A percentile compares a stretch with the other conserved stretches of the same genome.
Evolutionary conservation across 2,113 vertebrate species (phyloP).

Genomic region (Callionymus lyra): DNA sequence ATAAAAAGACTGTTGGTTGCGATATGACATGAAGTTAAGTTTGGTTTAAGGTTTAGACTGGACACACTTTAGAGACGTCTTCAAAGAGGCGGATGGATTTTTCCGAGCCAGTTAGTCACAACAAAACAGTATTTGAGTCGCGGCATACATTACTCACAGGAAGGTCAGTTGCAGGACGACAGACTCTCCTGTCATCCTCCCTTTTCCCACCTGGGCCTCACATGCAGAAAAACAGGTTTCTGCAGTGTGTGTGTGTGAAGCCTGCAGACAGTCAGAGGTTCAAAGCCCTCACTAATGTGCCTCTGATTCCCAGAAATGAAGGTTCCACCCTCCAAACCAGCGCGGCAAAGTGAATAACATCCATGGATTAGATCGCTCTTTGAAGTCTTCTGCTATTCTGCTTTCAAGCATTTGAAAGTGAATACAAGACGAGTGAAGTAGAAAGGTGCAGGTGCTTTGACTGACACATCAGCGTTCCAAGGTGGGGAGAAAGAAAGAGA

Average conservation of each 20-base stretch:
- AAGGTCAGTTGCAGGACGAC: slow-evolving; percentile 33
- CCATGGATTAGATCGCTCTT: slow-evolving; percentile 26
- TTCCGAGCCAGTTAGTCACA: slow-evolving; percentile 44
- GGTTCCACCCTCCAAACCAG: slow-evolving; percentile 5
- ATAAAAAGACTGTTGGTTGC: no score
- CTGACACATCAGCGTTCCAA: slow-evolving; percentile 9
- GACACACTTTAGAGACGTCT: no score
- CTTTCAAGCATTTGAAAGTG: slow-evolving; percentile 18
- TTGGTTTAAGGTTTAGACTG: no score
- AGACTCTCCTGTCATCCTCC: slow-evolving; percentile 15
- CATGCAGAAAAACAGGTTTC: slow-evolving; percentile 35
- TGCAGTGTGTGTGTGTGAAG: slow-evolving; percentile 2
- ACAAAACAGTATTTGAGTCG: slow-evolving; percentile 12
- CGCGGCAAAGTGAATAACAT: slow-evolving; percentile 15
- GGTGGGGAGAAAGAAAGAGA: no score
- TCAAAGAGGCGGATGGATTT: neutral
- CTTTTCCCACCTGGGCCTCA: slow-evolving; percentile 28
- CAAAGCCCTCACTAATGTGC: slow-evolving; percentile 34
- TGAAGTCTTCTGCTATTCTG: slow-evolving; percentile 20
- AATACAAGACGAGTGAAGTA: slow-evolving; percentile 11
- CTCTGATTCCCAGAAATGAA: slow-evolving; percentile 35
- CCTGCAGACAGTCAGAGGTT: slow-evolving; percentile 24
- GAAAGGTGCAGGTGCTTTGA: slow-evolving; percentile 15
- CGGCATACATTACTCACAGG: slow-evolving; percentile 1
- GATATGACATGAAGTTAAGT: no score